Percentiles rank a stretch among this genome's conserved stretches.
Evolutionary conservation across 1,140 invertebrate genomes (phyloP).

Genomic region (Pseudoatta argentina): DNA sequence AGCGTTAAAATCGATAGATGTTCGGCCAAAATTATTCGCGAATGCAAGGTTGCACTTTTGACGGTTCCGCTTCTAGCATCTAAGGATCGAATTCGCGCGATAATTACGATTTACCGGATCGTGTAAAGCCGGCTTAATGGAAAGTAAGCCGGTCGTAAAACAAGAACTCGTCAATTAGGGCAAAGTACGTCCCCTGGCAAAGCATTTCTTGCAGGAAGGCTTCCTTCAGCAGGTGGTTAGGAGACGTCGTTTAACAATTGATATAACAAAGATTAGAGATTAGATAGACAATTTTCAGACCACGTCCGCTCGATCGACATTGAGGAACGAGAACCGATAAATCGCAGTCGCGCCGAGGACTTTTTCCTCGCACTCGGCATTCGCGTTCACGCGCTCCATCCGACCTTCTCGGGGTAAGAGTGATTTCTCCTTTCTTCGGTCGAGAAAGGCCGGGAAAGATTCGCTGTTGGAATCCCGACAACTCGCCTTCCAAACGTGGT

Average conservation of each 20-base stretch:
- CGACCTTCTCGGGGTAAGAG: constrained; percentile 60
- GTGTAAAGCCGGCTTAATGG: constrained; percentile 37
- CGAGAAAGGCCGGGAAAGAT: constrained; percentile 56
- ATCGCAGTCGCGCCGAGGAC: neutral
- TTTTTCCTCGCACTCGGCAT: constrained; percentile 29
- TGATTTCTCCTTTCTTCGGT: constrained; percentile 74
- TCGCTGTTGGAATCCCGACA: constrained; percentile 64
- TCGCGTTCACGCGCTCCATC: constrained; percentile 18
- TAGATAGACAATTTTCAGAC: neutral
- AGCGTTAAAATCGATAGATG: neutral
- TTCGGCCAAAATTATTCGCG: constrained; percentile 24
- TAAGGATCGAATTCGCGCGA: constrained; percentile 22
- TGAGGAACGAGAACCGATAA: constrained; percentile 26
- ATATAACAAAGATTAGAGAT: constrained; percentile 14
- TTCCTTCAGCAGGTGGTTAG: too few species aligned
- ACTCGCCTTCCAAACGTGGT: constrained; percentile 21
- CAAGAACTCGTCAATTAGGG: constrained; percentile 40
- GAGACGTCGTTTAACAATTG: neutral
- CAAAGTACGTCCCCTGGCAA: neutral
- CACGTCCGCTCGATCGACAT: constrained; percentile 12
- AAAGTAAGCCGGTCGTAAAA: constrained; percentile 15
- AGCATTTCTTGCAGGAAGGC: neutral
- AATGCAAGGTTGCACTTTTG: constrained; percentile 20
- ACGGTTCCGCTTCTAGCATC: neutral
- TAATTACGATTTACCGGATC: constrained; percentile 50